A percentile compares a stretch with the other conserved stretches of the same genome.
These are phyloP conservation scores for Cancer borealis DNA, from an alignment of 2,888 invertebrate genomes.

Conservation along the genomic window DNA sequence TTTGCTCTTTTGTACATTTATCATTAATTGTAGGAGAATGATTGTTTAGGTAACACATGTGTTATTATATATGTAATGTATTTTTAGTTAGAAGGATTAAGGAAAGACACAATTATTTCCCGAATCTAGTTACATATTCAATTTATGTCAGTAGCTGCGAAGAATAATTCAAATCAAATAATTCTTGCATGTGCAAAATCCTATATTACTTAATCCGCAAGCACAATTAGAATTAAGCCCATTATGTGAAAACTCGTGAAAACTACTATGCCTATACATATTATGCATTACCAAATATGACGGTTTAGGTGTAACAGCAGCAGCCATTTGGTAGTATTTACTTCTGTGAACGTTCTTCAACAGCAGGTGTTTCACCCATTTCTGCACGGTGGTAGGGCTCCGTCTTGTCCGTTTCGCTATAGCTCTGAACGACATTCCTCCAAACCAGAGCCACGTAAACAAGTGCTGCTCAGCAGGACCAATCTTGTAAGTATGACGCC, in stretches of 20 bases:
- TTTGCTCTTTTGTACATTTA: too few relatives aligned
- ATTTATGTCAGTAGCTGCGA: background rate
- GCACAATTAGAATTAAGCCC: background rate
- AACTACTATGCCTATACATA: background rate
- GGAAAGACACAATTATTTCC: background rate
- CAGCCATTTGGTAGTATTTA: background rate
- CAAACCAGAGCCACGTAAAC: background rate
- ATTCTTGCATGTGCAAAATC: background rate
- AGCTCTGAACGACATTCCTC: background rate
- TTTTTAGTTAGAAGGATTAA: too few relatives aligned
- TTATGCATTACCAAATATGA: background rate
- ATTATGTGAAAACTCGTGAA: background rate
- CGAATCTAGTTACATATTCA: background rate
- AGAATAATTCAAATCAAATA: too few relatives aligned
- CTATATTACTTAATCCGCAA: background rate
- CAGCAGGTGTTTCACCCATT: background rate
- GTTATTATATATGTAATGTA: too few relatives aligned
- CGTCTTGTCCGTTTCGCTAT: background rate
- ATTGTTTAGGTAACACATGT: too few relatives aligned
- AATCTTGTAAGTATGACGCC: background rate
- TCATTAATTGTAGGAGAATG: too few relatives aligned
- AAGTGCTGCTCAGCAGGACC: background rate
- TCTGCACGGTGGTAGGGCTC: slow-evolving; percentile 2
- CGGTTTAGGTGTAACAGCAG: background rate
- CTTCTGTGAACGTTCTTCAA: background rate